Percentiles rank a stretch among this genome's conserved stretches.
phyloP scores from a whole-genome alignment of 1,140 invertebrate genomes.

The Drosophila tropicalis region DNA sequence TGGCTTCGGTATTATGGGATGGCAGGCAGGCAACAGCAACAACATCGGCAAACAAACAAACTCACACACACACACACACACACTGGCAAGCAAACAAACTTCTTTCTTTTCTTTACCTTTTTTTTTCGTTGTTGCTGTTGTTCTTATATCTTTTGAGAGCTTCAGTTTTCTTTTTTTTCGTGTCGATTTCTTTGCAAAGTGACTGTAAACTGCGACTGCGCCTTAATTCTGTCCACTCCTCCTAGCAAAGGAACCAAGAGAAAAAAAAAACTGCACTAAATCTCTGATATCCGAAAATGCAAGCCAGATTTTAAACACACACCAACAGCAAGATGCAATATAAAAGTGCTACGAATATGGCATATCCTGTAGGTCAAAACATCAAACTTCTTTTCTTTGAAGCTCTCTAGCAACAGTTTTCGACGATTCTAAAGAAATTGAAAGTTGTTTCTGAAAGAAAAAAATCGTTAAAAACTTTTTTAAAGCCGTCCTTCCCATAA shows the following conservation, averaged over 20 bases:
- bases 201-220: slow-evolving; percentile 69
- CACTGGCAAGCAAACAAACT: slow-evolving; percentile 37
- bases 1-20: slow-evolving; percentile 72
- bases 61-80: slow-evolving; percentile 37
- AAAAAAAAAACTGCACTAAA: slow-evolving; percentile 51
- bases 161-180: slow-evolving; percentile 6
- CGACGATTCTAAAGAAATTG: too few relatives aligned
- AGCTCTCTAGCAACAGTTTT: too few relatives aligned
- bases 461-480: too few relatives aligned
- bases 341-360: not conserved
- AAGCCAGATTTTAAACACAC: slow-evolving; percentile 49
- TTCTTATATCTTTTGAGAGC: slow-evolving; percentile 42
- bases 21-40: not conserved
- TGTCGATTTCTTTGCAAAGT: slow-evolving; percentile 14
- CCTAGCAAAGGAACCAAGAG: slow-evolving; percentile 39
- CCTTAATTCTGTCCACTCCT: slow-evolving; percentile 72
- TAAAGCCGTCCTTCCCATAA: too few relatives aligned
- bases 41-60: slow-evolving; percentile 70
- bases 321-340: not conserved
- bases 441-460: too few relatives aligned
- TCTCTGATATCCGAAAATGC: slow-evolving; percentile 80
- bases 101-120: slow-evolving; percentile 39
- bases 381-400: too few relatives aligned
- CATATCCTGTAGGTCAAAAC: not conserved
- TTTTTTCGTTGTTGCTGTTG: slow-evolving; percentile 43